Evolutionary conservation across 2,888 invertebrate species (phyloP).

Genomic region (Stramonita haemastoma): DNA sequence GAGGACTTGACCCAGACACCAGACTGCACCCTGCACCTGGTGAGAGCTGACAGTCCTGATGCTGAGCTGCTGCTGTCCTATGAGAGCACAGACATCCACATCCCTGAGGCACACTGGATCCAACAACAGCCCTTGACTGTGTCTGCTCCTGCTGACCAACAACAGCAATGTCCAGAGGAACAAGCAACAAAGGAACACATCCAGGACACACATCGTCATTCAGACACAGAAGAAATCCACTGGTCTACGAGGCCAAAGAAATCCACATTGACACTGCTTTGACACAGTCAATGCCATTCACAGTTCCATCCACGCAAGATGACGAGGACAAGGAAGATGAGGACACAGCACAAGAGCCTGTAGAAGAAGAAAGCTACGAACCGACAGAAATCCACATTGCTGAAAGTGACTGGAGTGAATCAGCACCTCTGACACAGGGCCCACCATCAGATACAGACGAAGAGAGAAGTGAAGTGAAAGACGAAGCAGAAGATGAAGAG

Average conservation of each 20-base stretch:
- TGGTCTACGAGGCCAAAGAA: neutral
- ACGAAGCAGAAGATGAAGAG: neutral
- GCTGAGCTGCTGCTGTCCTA: neutral
- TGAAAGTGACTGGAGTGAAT: neutral
- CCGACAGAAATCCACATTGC: neutral
- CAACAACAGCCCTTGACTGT: neutral
- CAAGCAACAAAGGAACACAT: neutral
- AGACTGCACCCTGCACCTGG: too few species aligned
- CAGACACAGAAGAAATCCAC: neutral
- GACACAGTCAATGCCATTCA: neutral
- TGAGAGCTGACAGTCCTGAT: constrained; percentile 22
- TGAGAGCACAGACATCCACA: neutral
- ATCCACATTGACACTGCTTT: neutral
- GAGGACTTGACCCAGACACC: neutral
- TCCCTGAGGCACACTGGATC: neutral
- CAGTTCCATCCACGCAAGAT: neutral
- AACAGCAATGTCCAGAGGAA: neutral
- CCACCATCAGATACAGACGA: neutral
- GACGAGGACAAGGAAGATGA: neutral
- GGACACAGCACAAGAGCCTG: neutral
- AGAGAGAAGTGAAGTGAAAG: neutral
- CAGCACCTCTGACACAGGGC: neutral
- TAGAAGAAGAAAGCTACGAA: neutral
- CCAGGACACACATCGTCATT: neutral
- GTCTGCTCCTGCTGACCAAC: neutral